Evolutionary conservation across 2,888 invertebrate species (phyloP).

Genomic region (Adineta ricciae): DNA sequence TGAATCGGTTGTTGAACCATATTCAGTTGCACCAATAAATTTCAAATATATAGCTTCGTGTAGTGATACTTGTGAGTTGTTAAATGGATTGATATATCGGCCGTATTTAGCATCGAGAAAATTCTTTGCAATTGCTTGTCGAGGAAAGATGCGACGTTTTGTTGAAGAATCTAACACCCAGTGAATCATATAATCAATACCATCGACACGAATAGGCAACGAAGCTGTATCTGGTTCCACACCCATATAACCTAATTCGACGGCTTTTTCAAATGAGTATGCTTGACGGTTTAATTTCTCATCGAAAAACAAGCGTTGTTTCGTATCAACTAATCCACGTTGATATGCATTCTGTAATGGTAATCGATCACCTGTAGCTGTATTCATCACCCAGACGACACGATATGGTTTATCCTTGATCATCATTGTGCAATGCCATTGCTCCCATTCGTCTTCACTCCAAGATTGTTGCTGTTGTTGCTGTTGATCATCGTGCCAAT

Average conservation of each 20-base stretch:
- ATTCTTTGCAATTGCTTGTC: conserved; percentile 24
- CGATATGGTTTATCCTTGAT: conserved; percentile 3
- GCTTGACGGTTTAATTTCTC: background rate
- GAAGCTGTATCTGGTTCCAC: conserved; percentile 29
- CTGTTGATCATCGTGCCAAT: background rate
- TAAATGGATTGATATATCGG: background rate
- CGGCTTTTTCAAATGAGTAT: conserved; percentile 10
- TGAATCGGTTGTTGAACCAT: conserved; percentile 18
- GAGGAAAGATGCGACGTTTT: conserved; percentile 27
- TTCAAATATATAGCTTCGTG: conserved; percentile 34
- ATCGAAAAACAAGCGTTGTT: conserved; percentile 22
- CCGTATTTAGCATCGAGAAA: conserved; percentile 18
- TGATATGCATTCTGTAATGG: conserved; percentile 7
- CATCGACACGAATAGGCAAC: conserved; percentile 28
- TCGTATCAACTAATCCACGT: conserved; percentile 13
- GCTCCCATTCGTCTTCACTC: conserved; percentile 20
- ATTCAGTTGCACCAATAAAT: conserved; percentile 32
- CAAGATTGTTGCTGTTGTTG: conserved; percentile 1
- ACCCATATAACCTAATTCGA: conserved; percentile 28
- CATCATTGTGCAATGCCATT: conserved; percentile 18
- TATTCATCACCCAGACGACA: conserved; percentile 18
- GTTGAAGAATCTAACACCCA: conserved; percentile 34
- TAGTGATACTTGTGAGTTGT: conserved; percentile 24
- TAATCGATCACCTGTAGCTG: background rate
- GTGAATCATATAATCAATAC: conserved; percentile 33